A percentile compares a stretch with the other conserved stretches of the same genome.
These are phyloP conservation scores for Leiothrix lutea DNA, from an alignment of 2,113 vertebrate species.

Conservation along the genomic window DNA sequence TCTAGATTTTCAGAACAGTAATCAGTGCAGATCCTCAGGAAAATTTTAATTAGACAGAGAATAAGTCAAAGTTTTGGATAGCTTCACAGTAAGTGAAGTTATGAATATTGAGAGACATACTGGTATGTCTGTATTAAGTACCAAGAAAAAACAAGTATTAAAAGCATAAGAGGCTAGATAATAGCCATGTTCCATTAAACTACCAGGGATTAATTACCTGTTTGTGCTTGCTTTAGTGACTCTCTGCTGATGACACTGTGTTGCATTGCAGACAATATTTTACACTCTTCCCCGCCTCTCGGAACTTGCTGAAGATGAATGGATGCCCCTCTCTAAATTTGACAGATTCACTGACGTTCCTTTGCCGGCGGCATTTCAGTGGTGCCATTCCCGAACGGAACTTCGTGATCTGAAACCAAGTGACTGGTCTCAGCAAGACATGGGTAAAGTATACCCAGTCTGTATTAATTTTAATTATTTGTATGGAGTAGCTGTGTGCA, in stretches of 20 bases:
- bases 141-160: not conserved
- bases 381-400: conserved; percentile 63
- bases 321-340: conserved; percentile 86
- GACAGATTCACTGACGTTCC: conserved; percentile 74
- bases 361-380: conserved; percentile 58
- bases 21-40: not conserved
- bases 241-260: not conserved
- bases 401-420: conserved; percentile 78
- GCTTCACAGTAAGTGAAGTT: not conserved
- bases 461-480: not conserved
- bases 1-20: not conserved
- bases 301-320: conserved; percentile 89
- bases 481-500: not conserved
- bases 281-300: conserved; percentile 87
- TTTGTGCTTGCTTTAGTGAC: not conserved
- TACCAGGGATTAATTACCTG: not conserved
- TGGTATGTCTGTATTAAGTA: not conserved
- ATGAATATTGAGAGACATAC: not conserved
- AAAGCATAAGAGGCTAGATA: not conserved
- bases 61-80: not conserved
- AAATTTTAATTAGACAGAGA: not conserved
- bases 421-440: conserved; percentile 92
- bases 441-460: conserved; percentile 69
- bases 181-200: not conserved
- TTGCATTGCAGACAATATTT: conserved; percentile 84